Base-by-base conservation (phyloP, 2,797 vertebrate genomes). In the Hafferia zeledoni region DNA sequence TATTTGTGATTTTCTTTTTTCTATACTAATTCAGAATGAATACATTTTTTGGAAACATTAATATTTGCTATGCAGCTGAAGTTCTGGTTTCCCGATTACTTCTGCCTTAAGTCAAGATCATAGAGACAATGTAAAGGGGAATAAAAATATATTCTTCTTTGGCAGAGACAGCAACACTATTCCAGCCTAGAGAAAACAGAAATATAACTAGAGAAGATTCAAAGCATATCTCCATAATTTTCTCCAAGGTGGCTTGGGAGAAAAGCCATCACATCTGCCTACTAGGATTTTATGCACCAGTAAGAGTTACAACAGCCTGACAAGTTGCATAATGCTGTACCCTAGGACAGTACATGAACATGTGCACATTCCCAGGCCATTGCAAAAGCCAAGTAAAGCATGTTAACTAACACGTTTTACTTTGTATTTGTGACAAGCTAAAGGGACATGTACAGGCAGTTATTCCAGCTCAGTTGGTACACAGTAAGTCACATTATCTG, bases 341-440 rank as follows among this genome's bases (percentile, higher is more conserved):
- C n/a, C 30, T 59, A 75, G 76, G 72, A 93, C 49, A 78, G 50
- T 13, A 18, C 1, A 0, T 43, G 68, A 87, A 43, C 2, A 4
- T 3, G 10, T 19, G 22, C 5, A 0, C 11, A 5, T 85, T 93
- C 64, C 68, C 56, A 74, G 60, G 37, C 67, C 52, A 23, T 3
- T 71, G 56, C 72, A 90, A 78, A 63, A 68, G 39, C 79, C 77
- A 70, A 78, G 49, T 41, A 7, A 43, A 94, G 57, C 6, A 5
- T 79, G 49, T 87, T 60, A 85, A 30, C 52, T 84, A 68, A 35
- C 56, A n/a, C 10, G 28, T 82, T 80, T 60, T 87, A n/a, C 69
- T 87, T 46, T 59, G 57, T 78, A 17, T 83, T 90, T 94, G 53
- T 93, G 84, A 67, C 82, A 89, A 80, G 53, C 72, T 75, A 33